Percentiles rank a stretch among this genome's conserved stretches.
Conservation (phyloP, 2,113 vertebrate species). For the Acanthisitta chloris region DNA sequence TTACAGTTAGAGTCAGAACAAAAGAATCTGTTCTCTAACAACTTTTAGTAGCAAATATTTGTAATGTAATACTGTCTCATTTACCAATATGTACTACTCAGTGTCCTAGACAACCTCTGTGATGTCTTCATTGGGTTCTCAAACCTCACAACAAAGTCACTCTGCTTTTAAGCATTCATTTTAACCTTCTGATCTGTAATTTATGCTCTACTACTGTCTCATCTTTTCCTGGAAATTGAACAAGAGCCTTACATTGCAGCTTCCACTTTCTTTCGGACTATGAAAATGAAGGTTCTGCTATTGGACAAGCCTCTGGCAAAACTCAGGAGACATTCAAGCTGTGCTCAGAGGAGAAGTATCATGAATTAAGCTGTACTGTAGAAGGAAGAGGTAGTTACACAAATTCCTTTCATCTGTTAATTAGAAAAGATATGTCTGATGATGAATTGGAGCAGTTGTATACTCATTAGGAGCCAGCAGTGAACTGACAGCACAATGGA, state of each 20-base stretch:
- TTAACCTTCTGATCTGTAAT: background rate
- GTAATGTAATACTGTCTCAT: background rate
- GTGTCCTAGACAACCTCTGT: background rate
- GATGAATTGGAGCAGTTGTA: background rate
- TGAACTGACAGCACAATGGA: background rate
- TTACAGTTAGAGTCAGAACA: background rate
- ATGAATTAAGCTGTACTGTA: background rate
- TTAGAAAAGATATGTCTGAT: background rate
- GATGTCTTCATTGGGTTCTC: background rate
- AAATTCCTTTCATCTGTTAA: background rate
- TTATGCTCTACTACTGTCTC: background rate
- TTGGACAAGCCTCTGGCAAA: background rate
- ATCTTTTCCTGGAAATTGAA: background rate
- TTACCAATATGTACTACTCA: background rate
- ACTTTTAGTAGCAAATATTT: background rate
- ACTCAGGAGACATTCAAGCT: background rate
- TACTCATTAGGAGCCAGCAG: background rate
- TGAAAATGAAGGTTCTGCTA: background rate
- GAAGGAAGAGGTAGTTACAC: background rate
- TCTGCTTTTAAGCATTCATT: background rate
- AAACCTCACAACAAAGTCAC: background rate
- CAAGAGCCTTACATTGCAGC: background rate
- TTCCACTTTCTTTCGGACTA: background rate
- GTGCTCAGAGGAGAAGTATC: background rate
- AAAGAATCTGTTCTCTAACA: background rate